Evolutionary conservation across 2,113 vertebrate genomes (phyloP).

Genomic region (Struthio camelus): DNA sequence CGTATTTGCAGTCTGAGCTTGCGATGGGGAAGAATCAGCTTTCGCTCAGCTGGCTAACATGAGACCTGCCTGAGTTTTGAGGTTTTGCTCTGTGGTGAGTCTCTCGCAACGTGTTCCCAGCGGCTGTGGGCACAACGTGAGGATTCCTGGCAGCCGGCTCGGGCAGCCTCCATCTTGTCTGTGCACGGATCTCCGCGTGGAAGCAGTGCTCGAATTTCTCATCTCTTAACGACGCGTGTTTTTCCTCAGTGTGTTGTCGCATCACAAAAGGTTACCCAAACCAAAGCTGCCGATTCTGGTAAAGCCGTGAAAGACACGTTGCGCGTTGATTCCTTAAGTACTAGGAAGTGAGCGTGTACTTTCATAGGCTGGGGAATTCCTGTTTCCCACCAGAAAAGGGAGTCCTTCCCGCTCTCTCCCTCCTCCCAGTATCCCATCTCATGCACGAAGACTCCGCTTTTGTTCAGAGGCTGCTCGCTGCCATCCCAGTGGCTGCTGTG

Average conservation of each 20-base stretch:
- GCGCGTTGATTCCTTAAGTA: not conserved
- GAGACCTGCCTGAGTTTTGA: not conserved
- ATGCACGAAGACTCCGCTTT: conserved; percentile 6
- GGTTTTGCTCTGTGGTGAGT: not conserved
- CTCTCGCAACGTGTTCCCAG: not conserved
- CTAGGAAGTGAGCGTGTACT: not conserved
- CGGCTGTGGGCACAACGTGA: accelerated
- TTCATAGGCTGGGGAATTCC: not conserved
- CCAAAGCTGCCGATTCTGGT: not conserved
- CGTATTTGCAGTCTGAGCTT: not conserved
- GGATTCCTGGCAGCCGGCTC: not conserved
- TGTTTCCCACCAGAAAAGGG: not conserved
- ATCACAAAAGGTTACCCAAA: not conserved
- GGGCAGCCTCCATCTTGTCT: not conserved
- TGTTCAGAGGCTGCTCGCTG: conserved; percentile 6
- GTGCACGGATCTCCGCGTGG: not conserved
- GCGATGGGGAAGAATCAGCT: not conserved
- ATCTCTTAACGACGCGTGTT: accelerated
- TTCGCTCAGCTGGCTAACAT: not conserved
- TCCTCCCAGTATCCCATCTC: not conserved
- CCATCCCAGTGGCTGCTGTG: not conserved
- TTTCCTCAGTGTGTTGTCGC: not conserved
- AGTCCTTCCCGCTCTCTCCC: not conserved
- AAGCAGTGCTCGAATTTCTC: not conserved
- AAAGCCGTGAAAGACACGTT: not conserved